Conservation (phyloP, 2,797 vertebrate species). For the Acrossocheilus wenchowensis region DNA sequence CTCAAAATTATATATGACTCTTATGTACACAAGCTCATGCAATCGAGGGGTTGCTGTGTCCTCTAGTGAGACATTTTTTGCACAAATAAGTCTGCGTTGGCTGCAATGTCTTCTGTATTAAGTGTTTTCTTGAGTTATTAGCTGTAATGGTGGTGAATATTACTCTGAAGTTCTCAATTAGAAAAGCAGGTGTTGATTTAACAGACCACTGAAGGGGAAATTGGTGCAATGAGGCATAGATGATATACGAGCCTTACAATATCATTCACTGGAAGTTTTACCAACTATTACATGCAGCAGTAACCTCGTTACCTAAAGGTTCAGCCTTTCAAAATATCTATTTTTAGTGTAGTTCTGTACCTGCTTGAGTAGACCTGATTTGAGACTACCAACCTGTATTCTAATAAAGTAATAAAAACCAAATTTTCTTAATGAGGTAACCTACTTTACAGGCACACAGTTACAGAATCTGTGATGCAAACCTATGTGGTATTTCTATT, state of each 20-base stretch:
- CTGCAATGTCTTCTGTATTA: constrained; percentile 31
- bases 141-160: constrained; percentile 32
- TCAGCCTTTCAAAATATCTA: not conserved
- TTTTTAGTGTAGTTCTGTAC: not conserved
- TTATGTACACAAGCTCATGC: not conserved
- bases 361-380: constrained; percentile 6
- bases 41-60: not conserved
- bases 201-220: constrained; percentile 42
- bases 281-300: not conserved
- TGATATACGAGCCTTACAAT: constrained; percentile 37
- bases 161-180: constrained; percentile 53
- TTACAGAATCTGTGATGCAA: constrained; percentile 10
- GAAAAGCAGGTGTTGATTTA: constrained; percentile 59
- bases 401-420: constrained; percentile 25
- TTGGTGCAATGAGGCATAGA: constrained; percentile 17
- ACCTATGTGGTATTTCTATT: constrained; percentile 26
- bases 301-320: not conserved
- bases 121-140: constrained; percentile 35
- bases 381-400: not conserved
- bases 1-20: constrained; percentile 6
- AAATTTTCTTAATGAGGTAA: constrained; percentile 5
- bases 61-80: not conserved
- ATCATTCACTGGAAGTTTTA: constrained; percentile 17
- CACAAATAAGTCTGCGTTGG: not conserved
- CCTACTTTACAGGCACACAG: constrained; percentile 21